phyloP scores from a whole-genome alignment of 2,113 vertebrate species.

The Cyanoramphus novaezelandiae region DNA sequence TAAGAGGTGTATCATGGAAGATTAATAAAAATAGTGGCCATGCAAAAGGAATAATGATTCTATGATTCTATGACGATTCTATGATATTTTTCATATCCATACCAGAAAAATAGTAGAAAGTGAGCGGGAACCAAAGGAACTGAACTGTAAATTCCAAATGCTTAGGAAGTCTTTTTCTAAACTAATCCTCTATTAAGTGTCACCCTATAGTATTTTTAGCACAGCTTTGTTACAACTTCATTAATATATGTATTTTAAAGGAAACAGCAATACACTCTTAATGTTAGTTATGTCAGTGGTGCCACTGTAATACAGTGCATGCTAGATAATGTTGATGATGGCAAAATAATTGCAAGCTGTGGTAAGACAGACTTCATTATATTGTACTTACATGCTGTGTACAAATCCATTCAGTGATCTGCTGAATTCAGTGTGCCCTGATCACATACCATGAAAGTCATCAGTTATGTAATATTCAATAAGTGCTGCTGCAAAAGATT shows the following conservation, averaged over 20 bases:
- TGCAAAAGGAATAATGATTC: neutral
- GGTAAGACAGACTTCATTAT: conserved; percentile 26
- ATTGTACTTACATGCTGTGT: neutral
- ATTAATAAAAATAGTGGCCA: neutral
- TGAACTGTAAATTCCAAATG: neutral
- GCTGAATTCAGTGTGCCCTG: neutral
- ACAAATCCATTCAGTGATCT: neutral
- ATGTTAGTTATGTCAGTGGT: neutral
- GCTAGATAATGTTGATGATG: conserved; percentile 29
- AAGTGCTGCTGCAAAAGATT: neutral
- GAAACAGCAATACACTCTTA: neutral
- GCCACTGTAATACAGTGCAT: neutral
- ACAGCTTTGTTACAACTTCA: neutral
- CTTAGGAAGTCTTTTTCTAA: neutral
- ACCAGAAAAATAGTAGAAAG: neutral
- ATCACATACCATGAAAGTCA: neutral
- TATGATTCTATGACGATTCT: too few relatives aligned
- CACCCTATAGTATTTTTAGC: conserved; percentile 13
- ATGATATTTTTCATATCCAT: neutral
- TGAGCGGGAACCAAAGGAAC: neutral
- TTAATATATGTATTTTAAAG: conserved; percentile 27
- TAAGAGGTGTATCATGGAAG: neutral
- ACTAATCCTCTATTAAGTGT: conserved; percentile 22
- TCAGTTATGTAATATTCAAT: neutral
- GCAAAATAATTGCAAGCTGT: conserved; percentile 38